phyloP scores from a whole-genome alignment of 2,113 vertebrate species.

The Gobius niger region DNA sequence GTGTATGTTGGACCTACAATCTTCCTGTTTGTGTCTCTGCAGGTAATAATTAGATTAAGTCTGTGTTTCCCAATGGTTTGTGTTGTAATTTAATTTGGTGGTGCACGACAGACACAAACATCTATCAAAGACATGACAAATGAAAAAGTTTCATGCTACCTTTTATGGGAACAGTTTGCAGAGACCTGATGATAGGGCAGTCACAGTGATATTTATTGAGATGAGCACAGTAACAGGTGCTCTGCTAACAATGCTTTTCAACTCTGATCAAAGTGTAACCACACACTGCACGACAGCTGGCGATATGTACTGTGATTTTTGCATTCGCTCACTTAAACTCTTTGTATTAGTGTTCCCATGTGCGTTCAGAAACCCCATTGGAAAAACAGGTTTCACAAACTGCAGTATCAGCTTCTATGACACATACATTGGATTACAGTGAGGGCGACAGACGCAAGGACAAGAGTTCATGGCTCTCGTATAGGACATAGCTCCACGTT shows the following conservation, averaged over 20 bases:
- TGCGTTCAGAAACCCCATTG: slow-evolving; percentile 20
- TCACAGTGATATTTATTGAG: slow-evolving; percentile 27
- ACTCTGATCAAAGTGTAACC: background rate
- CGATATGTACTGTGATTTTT: no score
- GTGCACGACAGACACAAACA: background rate
- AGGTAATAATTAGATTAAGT: slow-evolving; percentile 9
- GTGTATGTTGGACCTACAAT: slow-evolving; percentile 15
- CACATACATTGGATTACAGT: slow-evolving; percentile 11
- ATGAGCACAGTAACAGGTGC: slow-evolving; percentile 52
- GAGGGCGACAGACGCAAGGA: background rate
- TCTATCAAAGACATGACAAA: background rate
- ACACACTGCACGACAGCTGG: no score
- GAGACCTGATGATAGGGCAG: background rate
- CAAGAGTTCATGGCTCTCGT: background rate
- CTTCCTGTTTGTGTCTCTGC: slow-evolving; percentile 29
- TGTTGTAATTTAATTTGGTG: slow-evolving; percentile 1
- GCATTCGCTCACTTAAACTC: slow-evolving; percentile 25
- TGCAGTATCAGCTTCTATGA: slow-evolving; percentile 21
- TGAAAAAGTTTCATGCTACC: slow-evolving; percentile 2
- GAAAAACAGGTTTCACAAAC: slow-evolving; percentile 13
- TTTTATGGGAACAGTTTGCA: slow-evolving; percentile 14
- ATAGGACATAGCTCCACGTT: background rate
- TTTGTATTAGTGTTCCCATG: slow-evolving; percentile 33
- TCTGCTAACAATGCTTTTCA: background rate
- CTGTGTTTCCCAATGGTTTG: slow-evolving; percentile 4